Conservation (phyloP, 2,797 vertebrate species). For the Thripadectes ignobilis region DNA sequence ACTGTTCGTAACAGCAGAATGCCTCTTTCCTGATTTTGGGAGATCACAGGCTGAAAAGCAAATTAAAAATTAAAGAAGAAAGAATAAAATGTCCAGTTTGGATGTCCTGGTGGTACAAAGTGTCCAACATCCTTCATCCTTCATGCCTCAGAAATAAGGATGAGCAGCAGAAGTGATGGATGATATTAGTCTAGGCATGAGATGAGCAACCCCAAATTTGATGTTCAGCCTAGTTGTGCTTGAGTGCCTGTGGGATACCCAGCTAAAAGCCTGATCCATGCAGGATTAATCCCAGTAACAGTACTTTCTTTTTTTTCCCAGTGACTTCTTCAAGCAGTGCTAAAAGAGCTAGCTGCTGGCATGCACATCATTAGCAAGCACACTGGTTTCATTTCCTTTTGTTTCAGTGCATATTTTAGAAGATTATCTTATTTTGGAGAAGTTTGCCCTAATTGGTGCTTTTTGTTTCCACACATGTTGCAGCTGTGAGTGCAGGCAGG, state of each 20-base stretch:
- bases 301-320: background rate
- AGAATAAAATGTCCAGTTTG: background rate
- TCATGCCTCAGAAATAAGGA: accelerated
- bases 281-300: background rate
- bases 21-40: background rate
- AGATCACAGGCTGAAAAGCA: background rate
- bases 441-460: background rate
- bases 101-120: background rate
- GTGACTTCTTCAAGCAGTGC: background rate
- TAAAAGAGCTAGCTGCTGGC: background rate
- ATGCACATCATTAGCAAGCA: accelerated
- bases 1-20: background rate
- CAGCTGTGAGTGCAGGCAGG: background rate
- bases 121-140: background rate
- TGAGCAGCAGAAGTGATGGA: background rate
- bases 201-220: background rate
- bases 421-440: background rate
- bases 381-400: background rate
- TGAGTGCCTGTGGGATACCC: background rate
- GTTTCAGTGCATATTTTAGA: background rate
- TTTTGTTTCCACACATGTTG: background rate
- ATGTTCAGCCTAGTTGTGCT: background rate
- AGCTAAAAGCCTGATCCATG: background rate
- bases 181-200: background rate
- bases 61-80: background rate